Base-by-base conservation (phyloP, 2,113 vertebrate species). In the Madoqua kirkii region DNA sequence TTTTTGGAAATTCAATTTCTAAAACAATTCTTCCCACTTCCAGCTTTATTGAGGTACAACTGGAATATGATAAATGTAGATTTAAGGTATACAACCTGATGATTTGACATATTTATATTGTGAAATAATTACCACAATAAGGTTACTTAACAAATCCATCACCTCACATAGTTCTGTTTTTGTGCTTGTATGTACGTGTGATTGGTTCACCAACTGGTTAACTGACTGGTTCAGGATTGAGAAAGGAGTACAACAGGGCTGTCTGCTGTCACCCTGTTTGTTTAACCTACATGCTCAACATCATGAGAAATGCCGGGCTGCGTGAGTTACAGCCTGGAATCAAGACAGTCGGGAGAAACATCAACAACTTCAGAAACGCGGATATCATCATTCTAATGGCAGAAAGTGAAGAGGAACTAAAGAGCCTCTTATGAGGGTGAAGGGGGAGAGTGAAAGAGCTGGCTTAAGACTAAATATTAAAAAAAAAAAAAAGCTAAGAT, bases 301-400 rank as follows among this genome's bases (percentile, higher is more conserved):
- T 40, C 10, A 6, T 74, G n/a, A 74, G 19, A 74, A 13, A 40
- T 13, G 36, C 36, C 0, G 0, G 36, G 67, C 67, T 74, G 36
- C 19, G 6, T 74, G 67, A 25, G 67, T 23, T 40, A 74, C 36
- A 40, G 3, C 10, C 67, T 74, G 67, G 67, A 74, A 74, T 40
- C 67, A 74, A 74, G 67, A 74, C 19, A 25, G 67, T 40, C 0
- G 10, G 67, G 36, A 74, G 67, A 74, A 7, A 40, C 36, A 74
- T 74, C 67, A 40, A 74, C 36, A 74, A 40, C 10, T 19, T 74
- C 21, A 74, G 67, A 40, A 40, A 25, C 0, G 0, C 0, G 0
- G 5, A 74, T 71, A 11, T 40, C 10, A 74, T 36, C n/a, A 40
- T 40, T 74, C 67, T 40, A 74, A 74, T 6, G 67, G 67, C 67